Percentiles rank a stretch among this genome's conserved stretches.
Conservation (phyloP, 2,113 vertebrate species). For the Equus przewalskii region DNA sequence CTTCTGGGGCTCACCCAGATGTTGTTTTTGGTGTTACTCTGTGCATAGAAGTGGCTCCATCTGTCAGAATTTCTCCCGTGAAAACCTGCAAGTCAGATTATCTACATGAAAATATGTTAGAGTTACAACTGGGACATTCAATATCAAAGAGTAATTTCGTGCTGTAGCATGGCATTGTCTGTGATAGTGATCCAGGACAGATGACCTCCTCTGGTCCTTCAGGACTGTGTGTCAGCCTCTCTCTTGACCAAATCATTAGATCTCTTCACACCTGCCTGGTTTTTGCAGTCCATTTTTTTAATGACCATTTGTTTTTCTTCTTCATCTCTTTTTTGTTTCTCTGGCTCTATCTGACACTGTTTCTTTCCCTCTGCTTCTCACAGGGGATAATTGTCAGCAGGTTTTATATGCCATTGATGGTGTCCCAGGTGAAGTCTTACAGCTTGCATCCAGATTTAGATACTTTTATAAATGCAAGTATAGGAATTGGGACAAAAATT, state of each 20-base stretch:
- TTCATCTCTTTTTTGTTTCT: neutral
- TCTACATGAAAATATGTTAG: neutral
- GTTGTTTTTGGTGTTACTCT: neutral
- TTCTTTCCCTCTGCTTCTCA: neutral
- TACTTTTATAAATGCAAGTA: neutral
- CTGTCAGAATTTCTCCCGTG: neutral
- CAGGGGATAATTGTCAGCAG: neutral
- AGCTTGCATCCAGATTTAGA: neutral
- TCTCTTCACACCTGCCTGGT: neutral
- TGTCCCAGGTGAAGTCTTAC: neutral
- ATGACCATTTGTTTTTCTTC: neutral
- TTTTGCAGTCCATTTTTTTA: neutral
- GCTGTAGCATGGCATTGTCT: neutral
- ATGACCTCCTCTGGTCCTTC: neutral
- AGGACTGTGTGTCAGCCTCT: neutral
- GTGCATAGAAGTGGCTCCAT: neutral
- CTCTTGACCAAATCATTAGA: neutral
- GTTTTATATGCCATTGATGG: neutral
- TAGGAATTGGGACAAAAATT: neutral
- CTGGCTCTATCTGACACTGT: neutral
- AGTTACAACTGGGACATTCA: neutral
- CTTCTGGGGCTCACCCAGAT: neutral
- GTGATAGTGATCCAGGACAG: accelerated
- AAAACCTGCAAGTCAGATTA: neutral
- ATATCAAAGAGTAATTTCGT: neutral